Evolutionary conservation across 2,113 vertebrate genomes (phyloP), one percentile per base, ranked within the genome.

Genomic region (Coracopsis vasa): DNA sequence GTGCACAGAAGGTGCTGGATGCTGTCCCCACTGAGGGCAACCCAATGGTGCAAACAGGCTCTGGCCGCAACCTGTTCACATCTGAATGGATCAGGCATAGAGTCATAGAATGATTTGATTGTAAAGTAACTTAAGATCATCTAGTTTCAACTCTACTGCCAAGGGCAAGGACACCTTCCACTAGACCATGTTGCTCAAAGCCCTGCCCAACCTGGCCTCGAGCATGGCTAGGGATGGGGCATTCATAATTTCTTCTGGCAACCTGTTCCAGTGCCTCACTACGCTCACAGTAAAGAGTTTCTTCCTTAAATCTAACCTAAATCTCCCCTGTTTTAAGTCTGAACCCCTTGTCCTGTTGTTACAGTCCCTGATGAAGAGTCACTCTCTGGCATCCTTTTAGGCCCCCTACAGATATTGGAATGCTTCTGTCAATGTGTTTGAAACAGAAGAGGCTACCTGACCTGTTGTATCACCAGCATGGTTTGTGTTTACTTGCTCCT

Each of bases 1-100:
- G 16, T 70, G 16, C 16, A 6, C 1, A 1, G n/a, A 23, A 66
- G 25, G 7, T 56, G 20, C 23, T 54, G 35, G 35, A 61, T 75
- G 17, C 9, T 90, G 27, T 24, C 24, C 7, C 11, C 16, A 1
- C 7, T 9, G 28, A 28, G 16, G 27, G 16, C 45, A 86, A 8
- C 29, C 1, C 0, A 42, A 28, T 3, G 29, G 7, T 56, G 18
- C 16, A 58, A 27, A 3, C 7, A 18, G 47, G 13, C 33, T 42
- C 51, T 47, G 44, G n/a, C 19, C 47, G n/a, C 44, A 10, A 20
- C 15, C 20, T 48, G 27, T 61, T 71, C 31, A 31, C 50, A 47
- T 24, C 14, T 62, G 53, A 44, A 56, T 33, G 44, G 33, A 54
- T 14, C 60, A 71, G 31, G 54, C 3, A 21, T n/a, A 58, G 54